Evolutionary conservation across 2,888 invertebrate genomes (phyloP), one percentile per base, ranked within the genome.

Genomic region (Acrobasis repandana): DNA sequence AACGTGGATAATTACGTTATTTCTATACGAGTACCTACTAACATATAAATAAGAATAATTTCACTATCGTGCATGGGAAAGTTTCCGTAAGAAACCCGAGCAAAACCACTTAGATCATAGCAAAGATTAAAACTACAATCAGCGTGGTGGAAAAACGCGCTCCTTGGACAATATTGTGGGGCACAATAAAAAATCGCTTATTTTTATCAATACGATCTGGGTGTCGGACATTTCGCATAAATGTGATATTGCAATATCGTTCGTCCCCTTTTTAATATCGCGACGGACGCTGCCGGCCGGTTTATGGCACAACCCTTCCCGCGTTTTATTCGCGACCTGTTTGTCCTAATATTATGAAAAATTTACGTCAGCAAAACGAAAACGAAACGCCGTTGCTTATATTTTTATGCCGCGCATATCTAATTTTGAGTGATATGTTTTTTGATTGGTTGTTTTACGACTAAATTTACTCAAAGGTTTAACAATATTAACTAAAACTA

Each of bases 241-340:
- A 92, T 90, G 92, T 91, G 91, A 92, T 90, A 91, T 91, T 90
- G 91, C 91, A 92, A 92, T 91, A 90, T 88, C 91, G 88, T 86
- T 86, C 85, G 90, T 88, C 91, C 91, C 91, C 87, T 91, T 91
- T 92, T 92, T 92, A 92, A 92, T 92, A 92, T 92, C 87, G 85
- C 90, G 86, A 84, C 89, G 90, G 91, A 87, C 88, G 87, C 84
- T 81, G 81, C 84, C 80, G 88, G 86, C 78, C 90, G 90, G 88
- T 92, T 92, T 92, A 91, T 90, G 87, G 85, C 91, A 80, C 88
- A 91, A 91, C 91, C 91, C 91, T 91, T 92, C 83, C 90, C 85
- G 83, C 82, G 87, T 91, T 92, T 92, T 91, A 91, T 91, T 90
- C 88, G 85, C 88, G 88, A 86, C 87, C 90, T 91, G 92, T 91